Conservation (phyloP, 2,113 vertebrate genomes). For the Rhinopomastus cyanomelas region DNA sequence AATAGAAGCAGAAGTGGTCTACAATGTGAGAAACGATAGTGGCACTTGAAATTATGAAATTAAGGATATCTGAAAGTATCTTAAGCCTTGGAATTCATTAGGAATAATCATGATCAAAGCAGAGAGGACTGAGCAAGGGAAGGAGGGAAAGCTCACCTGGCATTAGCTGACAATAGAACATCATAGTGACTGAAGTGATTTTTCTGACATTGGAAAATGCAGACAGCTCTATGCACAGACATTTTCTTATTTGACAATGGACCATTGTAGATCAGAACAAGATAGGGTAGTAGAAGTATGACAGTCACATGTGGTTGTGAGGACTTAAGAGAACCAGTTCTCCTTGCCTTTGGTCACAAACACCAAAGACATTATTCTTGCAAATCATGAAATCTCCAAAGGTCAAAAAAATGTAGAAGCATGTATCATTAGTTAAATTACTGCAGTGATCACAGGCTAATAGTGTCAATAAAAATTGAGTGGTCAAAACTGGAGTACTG, state of each 20-base stretch:
- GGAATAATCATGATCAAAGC: not conserved
- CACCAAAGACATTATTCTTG: not conserved
- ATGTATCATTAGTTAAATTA: slow-evolving; percentile 21
- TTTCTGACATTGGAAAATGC: not conserved
- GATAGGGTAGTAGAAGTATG: not conserved
- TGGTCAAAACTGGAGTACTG: not conserved
- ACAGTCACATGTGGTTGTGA: not conserved
- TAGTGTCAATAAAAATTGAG: not conserved
- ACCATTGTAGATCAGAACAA: not conserved
- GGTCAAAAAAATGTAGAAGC: slow-evolving; percentile 19
- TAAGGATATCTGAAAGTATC: not conserved
- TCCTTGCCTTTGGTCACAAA: slow-evolving; percentile 5
- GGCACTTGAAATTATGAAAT: not conserved
- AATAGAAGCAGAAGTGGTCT: not conserved
- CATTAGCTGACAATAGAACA: not conserved
- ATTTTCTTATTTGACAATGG: not conserved
- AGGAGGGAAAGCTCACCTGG: not conserved
- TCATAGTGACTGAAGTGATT: not conserved
- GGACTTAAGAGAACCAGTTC: not conserved
- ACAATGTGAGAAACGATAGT: not conserved
- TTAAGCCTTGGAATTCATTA: not conserved
- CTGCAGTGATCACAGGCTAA: slow-evolving; percentile 14
- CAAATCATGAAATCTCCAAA: slow-evolving; percentile 19
- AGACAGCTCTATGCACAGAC: not conserved
- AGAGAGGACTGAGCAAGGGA: not conserved